Evolutionary conservation across 2,888 invertebrate species (phyloP), one percentile per base, ranked within the genome.

Genomic region (Agrochola macilenta): DNA sequence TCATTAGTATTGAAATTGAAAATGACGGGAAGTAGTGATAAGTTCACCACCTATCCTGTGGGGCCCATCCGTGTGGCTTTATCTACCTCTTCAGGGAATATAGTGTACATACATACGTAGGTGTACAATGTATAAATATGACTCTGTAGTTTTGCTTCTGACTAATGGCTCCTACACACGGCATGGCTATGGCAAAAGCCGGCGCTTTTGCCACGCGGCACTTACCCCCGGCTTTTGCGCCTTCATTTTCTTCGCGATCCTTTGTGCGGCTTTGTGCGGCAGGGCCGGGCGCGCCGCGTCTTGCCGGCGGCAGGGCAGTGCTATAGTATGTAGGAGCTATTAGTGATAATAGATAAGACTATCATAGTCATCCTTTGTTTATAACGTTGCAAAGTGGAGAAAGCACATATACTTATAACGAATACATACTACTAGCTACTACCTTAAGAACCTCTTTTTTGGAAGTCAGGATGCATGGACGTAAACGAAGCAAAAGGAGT

Each of bases 1-100:
- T 57, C 54, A 68, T 75, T 60, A n/a, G n/a, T 60, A 43, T 43
- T 75, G 30, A 43, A 65, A 76, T 60, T 66, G 49, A 30, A 65
- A 65, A 30, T 26, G 49, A 20, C 9, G 11, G 7, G 35, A 46
- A 49, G 46, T 46, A 23, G 1, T 14, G 63, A 76, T 69, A 69
- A 78, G 3, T 23, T 30, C 35, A 11, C n/a, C n/a, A 74, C 52
- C 26, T 52, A 17, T 60, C 30, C 30, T 43, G 35, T 43, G 30
- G 65, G 43, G 20, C 11, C 20, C 43, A 26, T 26, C 3, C 39
- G 14, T 68, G 11, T 11, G 35, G 17, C 52, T 52, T 68, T 35
- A 68, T 63, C 46, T 75, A 35, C 4, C 57, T n/a, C 61, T 35
- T 61, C 23, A n/a, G 26, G 30, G 35, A 65, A 52, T 61, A 57